Evolutionary conservation across 2,797 vertebrate species (phyloP).

Genomic region (Odontamblyopus lacepedii): DNA sequence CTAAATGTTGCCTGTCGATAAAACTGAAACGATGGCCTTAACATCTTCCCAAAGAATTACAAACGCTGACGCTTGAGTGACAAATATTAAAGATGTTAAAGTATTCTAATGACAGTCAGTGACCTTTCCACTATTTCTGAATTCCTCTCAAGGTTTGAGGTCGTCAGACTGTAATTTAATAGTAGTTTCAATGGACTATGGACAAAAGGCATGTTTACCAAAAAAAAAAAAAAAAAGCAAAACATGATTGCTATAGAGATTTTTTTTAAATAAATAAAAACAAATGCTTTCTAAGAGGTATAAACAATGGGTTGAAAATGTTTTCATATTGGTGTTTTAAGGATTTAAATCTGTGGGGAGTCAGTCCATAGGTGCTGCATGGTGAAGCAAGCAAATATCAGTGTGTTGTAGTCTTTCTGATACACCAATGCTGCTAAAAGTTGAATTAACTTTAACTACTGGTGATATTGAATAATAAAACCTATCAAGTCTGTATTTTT

Average conservation of each 20-base stretch:
- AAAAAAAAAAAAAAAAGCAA: neutral
- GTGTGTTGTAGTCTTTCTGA: neutral
- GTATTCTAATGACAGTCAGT: neutral
- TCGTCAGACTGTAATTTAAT: neutral
- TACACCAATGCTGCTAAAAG: conserved; percentile 8
- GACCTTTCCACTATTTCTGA: neutral
- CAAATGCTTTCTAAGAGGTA: neutral
- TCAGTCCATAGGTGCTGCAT: neutral
- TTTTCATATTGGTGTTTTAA: neutral
- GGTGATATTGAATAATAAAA: conserved; percentile 9
- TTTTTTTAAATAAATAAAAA: neutral
- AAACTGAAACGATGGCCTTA: conserved; percentile 42
- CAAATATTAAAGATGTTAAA: neutral
- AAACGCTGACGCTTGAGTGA: conserved; percentile 34
- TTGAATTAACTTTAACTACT: no score
- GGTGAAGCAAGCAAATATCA: neutral
- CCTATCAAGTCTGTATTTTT: conserved; percentile 11
- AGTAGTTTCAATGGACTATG: neutral
- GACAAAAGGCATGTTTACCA: neutral
- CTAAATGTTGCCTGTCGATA: conserved; percentile 11
- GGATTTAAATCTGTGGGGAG: neutral
- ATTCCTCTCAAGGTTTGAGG: neutral
- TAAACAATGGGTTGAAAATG: neutral
- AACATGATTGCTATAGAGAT: neutral
- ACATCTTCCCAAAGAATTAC: conserved; percentile 42